A percentile compares a stretch with the other conserved stretches of the same genome.
Conservation (phyloP, 2,113 vertebrate species). For the Nothocercus julius region DNA sequence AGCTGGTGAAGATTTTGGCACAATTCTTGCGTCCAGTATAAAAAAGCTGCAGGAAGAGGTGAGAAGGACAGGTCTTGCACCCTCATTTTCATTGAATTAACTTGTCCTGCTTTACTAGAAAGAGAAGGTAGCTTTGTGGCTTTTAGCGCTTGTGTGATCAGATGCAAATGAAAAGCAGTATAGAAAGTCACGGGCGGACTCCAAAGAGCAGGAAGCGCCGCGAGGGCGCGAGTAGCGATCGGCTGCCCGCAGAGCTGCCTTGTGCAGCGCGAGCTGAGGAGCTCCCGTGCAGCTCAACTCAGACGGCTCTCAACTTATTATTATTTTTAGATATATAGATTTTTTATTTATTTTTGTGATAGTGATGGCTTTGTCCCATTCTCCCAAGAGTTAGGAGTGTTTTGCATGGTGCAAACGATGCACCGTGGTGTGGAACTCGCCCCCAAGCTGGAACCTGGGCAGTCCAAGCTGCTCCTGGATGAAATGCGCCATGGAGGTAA, state of each 20-base stretch:
- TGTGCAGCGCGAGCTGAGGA: too few species aligned
- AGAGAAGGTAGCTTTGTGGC: neutral
- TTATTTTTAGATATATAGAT: too few species aligned
- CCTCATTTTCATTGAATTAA: neutral
- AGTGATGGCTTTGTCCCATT: too few species aligned
- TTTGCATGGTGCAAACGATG: neutral
- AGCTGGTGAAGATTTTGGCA: neutral
- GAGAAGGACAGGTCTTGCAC: neutral
- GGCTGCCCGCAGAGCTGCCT: neutral
- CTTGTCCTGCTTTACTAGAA: neutral
- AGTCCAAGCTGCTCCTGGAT: neutral
- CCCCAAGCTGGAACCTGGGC: neutral
- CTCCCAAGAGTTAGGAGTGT: too few species aligned
- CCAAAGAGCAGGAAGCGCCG: neutral
- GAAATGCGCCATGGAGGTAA: neutral
- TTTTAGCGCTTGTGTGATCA: constrained; percentile 39
- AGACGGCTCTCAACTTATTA: too few species aligned
- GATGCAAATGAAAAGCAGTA: constrained; percentile 35
- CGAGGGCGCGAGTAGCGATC: constrained; percentile 10
- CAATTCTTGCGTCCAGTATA: neutral
- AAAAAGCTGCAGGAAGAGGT: neutral
- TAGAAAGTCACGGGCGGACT: constrained; percentile 22
- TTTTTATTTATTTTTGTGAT: too few species aligned
- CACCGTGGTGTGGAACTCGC: accelerated
- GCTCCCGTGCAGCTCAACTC: too few species aligned